Conservation (phyloP, 2,888 invertebrate species). For the Spisula solida region DNA sequence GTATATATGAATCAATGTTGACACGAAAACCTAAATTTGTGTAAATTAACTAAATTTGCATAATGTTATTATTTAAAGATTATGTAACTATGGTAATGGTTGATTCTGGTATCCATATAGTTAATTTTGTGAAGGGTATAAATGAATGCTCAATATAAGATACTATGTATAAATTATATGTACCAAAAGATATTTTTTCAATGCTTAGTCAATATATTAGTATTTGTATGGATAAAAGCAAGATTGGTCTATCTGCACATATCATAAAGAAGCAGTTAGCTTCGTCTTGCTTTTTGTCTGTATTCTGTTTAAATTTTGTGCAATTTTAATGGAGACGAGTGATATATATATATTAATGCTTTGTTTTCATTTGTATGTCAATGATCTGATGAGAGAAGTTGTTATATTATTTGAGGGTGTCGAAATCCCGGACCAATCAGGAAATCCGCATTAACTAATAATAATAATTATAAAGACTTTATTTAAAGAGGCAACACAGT, state of each 20-base stretch:
- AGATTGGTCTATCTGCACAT: background rate
- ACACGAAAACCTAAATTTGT: too few relatives aligned
- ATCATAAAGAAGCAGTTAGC: background rate
- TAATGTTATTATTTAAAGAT: too few relatives aligned
- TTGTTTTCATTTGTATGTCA: background rate
- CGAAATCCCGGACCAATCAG: background rate
- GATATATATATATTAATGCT: conserved; percentile 5
- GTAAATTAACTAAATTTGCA: too few relatives aligned
- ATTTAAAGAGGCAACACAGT: too few relatives aligned
- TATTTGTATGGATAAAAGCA: background rate
- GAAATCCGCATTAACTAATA: background rate
- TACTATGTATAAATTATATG: background rate
- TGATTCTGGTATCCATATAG: too few relatives aligned
- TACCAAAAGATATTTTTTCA: background rate
- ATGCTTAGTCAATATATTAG: background rate
- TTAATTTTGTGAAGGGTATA: background rate
- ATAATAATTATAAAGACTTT: background rate
- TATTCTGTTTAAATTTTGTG: background rate
- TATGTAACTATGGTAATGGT: too few relatives aligned
- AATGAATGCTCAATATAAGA: background rate
- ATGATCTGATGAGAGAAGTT: background rate
- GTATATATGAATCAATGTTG: too few relatives aligned
- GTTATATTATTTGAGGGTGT: background rate
- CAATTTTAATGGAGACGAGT: background rate
- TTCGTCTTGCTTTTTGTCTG: background rate